A percentile compares a stretch with the other conserved stretches of the same genome.
phyloP scores from a whole-genome alignment of 2,888 invertebrate genomes.

The Lapara coniferarum region DNA sequence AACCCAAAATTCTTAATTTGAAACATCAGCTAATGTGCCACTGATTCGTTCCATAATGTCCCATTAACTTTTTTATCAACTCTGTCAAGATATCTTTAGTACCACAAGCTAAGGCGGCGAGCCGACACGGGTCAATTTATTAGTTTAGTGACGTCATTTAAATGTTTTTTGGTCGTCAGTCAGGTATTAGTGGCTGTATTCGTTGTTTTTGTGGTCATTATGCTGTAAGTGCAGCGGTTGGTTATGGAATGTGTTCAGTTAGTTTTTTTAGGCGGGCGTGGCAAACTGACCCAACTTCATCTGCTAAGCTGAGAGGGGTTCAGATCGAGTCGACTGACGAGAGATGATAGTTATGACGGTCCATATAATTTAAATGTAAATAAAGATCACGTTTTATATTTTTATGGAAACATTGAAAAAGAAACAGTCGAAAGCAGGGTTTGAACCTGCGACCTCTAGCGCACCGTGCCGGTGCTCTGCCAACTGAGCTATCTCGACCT shows the following conservation, averaged over 20 bases:
- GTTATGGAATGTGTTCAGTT: neutral
- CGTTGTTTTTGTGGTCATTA: neutral
- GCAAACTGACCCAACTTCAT: no score
- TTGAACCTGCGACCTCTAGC: no score
- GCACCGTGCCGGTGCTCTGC: no score
- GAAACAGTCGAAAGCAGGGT: no score
- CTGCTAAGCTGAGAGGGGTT: no score
- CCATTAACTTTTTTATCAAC: conserved; percentile 13
- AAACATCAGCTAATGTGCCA: neutral
- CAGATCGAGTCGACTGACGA: no score
- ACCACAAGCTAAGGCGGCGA: neutral
- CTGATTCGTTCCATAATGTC: neutral
- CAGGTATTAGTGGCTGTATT: neutral
- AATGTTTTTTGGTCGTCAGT: neutral
- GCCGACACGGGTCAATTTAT: conserved; percentile 14
- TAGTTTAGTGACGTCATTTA: conserved; percentile 2
- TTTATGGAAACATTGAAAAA: no score
- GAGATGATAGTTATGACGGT: no score
- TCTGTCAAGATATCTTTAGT: neutral
- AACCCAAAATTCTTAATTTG: neutral
- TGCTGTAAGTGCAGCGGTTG: neutral
- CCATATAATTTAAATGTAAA: no score
- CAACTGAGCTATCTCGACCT: no score
- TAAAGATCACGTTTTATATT: no score
- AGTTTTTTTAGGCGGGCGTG: neutral